A percentile compares a stretch with the other conserved stretches of the same genome.
phyloP scores from a whole-genome alignment of 2,888 invertebrate species.

The Erynnis tages region DNA sequence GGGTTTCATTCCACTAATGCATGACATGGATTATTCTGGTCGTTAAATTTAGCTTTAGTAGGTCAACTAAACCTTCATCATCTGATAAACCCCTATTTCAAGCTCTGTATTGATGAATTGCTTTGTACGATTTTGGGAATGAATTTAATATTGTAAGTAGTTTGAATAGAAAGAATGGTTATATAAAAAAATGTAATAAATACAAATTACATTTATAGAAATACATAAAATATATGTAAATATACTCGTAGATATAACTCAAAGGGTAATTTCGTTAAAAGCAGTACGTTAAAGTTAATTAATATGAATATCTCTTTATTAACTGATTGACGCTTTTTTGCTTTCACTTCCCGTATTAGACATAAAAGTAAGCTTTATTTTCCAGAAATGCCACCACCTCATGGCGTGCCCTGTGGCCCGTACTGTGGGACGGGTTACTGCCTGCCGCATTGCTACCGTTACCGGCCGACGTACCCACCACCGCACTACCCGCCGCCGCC shows the following conservation, averaged over 20 bases:
- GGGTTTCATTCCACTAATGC: conserved; percentile 24
- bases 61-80: conserved; percentile 19
- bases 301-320: too few relatives aligned
- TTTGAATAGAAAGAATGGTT: too few relatives aligned
- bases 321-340: too few relatives aligned
- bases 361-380: conserved; percentile 29
- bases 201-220: too few relatives aligned
- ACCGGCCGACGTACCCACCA: conserved; percentile 35
- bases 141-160: too few relatives aligned
- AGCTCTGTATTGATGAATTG: conserved; percentile 2
- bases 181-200: too few relatives aligned
- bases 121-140: neutral
- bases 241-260: too few relatives aligned
- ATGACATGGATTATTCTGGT: conserved; percentile 18
- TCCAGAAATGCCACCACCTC: conserved; percentile 61
- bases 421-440: conserved; percentile 52
- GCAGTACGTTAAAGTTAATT: too few relatives aligned
- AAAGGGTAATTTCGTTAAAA: too few relatives aligned
- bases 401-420: conserved; percentile 57
- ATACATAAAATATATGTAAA: too few relatives aligned
- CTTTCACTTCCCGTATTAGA: neutral
- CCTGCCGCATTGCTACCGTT: conserved; percentile 52
- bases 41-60: conserved; percentile 26
- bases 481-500: conserved; percentile 33
- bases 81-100: conserved; percentile 17